Percentiles rank a stretch among this genome's conserved stretches.
Evolutionary conservation across 2,113 vertebrate species (phyloP).

Genomic region (Apteryx mantelli): DNA sequence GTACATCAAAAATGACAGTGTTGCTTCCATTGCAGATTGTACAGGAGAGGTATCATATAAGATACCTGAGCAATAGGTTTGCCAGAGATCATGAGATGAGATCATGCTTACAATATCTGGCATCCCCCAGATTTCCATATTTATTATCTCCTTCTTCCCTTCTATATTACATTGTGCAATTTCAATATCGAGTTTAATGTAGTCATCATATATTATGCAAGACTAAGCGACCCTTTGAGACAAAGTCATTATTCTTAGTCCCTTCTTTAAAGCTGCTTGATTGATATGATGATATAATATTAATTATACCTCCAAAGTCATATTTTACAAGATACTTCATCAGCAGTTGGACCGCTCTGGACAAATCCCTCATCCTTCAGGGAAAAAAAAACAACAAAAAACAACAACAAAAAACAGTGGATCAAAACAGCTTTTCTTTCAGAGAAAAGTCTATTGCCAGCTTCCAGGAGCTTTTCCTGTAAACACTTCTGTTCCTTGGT

Average conservation of each 20-base stretch:
- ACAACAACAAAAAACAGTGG: neutral
- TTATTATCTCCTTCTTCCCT: neutral
- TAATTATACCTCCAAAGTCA: constrained; percentile 9
- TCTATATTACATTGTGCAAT: neutral
- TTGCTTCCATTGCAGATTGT: neutral
- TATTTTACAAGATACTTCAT: neutral
- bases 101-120: neutral
- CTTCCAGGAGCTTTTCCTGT: constrained; percentile 28
- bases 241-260: neutral
- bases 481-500: constrained; percentile 32
- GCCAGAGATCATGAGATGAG: neutral
- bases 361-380: neutral
- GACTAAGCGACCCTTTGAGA: neutral
- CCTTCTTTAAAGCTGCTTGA: neutral
- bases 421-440: constrained; percentile 2
- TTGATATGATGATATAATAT: neutral
- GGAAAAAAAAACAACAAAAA: neutral
- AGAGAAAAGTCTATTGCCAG: neutral
- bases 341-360: neutral
- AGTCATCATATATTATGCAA: neutral
- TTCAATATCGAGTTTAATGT: neutral
- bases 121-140: neutral
- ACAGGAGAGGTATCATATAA: neutral
- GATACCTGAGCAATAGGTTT: neutral
- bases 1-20: neutral